Percentiles rank a stretch among this genome's conserved stretches.
phyloP scores from a whole-genome alignment of 2,113 vertebrate genomes.

The Actenoides lindsayi region DNA sequence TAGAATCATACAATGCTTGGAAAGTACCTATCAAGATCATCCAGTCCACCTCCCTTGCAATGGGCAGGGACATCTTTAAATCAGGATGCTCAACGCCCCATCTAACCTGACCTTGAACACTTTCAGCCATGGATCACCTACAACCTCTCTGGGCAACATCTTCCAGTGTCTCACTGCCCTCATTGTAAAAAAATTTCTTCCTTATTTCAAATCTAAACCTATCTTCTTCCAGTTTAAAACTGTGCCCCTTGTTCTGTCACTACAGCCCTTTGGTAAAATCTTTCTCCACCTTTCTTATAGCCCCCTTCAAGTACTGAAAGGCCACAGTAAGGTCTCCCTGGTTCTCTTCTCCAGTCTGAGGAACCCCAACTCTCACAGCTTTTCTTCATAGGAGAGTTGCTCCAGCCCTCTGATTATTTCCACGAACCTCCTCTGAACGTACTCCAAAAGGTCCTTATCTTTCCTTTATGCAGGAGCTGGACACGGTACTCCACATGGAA shows the following conservation, averaged over 20 bases:
- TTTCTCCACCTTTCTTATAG: neutral
- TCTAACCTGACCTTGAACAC: neutral
- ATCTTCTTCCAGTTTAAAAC: neutral
- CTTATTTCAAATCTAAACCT: neutral
- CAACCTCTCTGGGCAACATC: neutral
- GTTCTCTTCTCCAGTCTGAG: neutral
- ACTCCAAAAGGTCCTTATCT: accelerated
- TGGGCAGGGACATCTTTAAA: neutral
- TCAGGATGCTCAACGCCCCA: accelerated
- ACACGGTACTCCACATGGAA: neutral
- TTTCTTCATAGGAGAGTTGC: neutral
- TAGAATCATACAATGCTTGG: neutral
- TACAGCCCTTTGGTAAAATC: neutral
- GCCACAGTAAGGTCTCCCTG: accelerated
- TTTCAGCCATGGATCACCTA: neutral
- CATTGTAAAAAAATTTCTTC: neutral
- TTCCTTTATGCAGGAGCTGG: neutral
- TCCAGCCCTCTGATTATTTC: neutral
- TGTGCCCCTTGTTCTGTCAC: accelerated
- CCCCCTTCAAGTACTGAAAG: neutral
- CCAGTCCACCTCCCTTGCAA: neutral
- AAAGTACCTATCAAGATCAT: neutral
- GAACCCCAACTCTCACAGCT: neutral
- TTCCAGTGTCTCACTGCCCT: neutral
- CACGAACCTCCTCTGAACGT: neutral